phyloP scores from a whole-genome alignment of 2,113 vertebrate genomes.

The Taurulus bubalis region DNA sequence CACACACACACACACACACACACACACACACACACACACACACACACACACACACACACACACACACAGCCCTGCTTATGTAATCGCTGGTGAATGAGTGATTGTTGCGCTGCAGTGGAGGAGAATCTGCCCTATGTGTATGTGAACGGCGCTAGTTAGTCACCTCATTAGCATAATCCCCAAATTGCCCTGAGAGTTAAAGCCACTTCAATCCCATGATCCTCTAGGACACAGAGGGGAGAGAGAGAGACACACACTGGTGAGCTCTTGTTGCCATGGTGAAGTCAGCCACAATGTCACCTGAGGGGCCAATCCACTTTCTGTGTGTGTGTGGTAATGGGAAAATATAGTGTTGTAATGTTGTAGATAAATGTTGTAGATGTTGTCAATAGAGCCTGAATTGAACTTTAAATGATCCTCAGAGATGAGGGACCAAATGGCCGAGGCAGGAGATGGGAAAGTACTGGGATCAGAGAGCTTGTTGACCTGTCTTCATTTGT shows the following conservation, averaged over 20 bases:
- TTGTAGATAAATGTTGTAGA: no score
- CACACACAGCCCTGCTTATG: constrained; percentile 12
- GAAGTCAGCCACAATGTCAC: constrained; percentile 69
- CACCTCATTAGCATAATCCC: constrained; percentile 77
- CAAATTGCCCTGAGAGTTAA: constrained; percentile 48
- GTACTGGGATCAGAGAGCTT: no score
- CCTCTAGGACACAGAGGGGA: constrained; percentile 51
- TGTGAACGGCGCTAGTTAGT: constrained; percentile 52
- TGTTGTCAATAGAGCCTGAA: no score
- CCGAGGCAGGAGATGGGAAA: no score
- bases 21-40: constrained; percentile 12
- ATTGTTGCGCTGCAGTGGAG: constrained; percentile 21
- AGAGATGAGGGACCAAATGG: no score
- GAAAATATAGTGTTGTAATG: no score
- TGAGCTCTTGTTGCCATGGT: constrained; percentile 67
- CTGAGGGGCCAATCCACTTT: constrained; percentile 48
- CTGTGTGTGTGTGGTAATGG: constrained; percentile 2
- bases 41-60: neutral
- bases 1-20: neutral
- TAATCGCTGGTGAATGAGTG: constrained; percentile 49
- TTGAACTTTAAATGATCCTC: no score
- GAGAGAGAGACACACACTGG: neutral
- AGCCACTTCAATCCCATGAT: constrained; percentile 75
- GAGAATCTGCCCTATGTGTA: constrained; percentile 1
- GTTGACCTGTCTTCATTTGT: no score